phyloP scores from a whole-genome alignment of 2,888 invertebrate genomes.

The Cybosia mesomella region DNA sequence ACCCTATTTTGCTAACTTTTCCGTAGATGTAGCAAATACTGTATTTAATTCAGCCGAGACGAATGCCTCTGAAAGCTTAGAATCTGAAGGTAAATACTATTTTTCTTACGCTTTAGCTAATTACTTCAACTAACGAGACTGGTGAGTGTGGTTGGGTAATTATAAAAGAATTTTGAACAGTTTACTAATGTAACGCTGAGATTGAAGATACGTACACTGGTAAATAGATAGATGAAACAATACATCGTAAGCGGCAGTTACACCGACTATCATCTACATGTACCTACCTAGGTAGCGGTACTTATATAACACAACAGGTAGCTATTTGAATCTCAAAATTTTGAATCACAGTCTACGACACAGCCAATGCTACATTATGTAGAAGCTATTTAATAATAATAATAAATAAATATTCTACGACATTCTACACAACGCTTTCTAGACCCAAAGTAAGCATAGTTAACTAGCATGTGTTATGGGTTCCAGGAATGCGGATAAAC shows the following conservation, averaged over 20 bases:
- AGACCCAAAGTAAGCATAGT: too few relatives aligned
- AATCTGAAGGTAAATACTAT: slow-evolving; percentile 55
- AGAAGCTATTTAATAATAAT: too few relatives aligned
- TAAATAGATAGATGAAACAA: neutral
- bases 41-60: slow-evolving; percentile 52
- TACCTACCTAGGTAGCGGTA: too few relatives aligned
- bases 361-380: too few relatives aligned
- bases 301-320: too few relatives aligned
- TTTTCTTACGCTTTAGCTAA: slow-evolving; percentile 24
- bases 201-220: neutral
- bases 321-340: too few relatives aligned
- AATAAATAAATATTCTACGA: too few relatives aligned
- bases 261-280: neutral
- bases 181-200: neutral
- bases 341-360: too few relatives aligned
- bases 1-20: slow-evolving; percentile 58
- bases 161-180: neutral
- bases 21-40: slow-evolving; percentile 66
- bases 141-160: neutral
- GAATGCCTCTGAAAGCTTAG: slow-evolving; percentile 45
- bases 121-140: slow-evolving; percentile 5
- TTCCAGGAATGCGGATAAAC: too few relatives aligned
- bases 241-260: neutral
- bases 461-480: too few relatives aligned
- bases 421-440: too few relatives aligned